Evolutionary conservation across 2,113 vertebrate genomes (phyloP), one percentile per base, ranked within the genome.

Genomic region (Pachypanchax playfairii): DNA sequence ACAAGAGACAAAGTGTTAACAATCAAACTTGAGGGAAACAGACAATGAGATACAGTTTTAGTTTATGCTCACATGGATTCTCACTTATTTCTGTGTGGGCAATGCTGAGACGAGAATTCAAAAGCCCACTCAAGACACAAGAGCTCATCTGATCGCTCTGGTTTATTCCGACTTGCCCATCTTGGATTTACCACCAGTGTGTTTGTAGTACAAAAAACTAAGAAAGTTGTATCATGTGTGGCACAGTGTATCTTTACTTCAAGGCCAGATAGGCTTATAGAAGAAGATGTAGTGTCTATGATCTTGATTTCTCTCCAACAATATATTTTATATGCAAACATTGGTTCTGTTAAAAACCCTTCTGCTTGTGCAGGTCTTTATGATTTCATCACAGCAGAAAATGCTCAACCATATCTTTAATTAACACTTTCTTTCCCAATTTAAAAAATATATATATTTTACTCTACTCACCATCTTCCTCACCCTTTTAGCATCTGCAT

Each of bases 191-290:
- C 35, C 14, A 14, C 35, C n/a, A 36, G 35, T 13, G 35, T 14
- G 35, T 13, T 3, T 8, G 31, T 33, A n/a, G n/a, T n/a, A n/a
- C n/a, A n/a, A n/a, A 3, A 80, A 64, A 85, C 78, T 85, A 70
- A 85, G 60, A 64, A 61, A 51, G 49, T 77, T 79, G 75, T 84
- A 80, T 84, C 69, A 79, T 73, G 70, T 75, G 33, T 47, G 24
- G 63, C 70, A 69, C 70, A 33, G 36, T 60, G 46, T 15, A 44
- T 36, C 60, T 67, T 73, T 70, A 41, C 52, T 76, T 81, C 62
- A 73, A 54, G 43, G 67, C 63, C 63, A 50, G 31, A 22, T 36
- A 59, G 2, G 62, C 33, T 33, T 68, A 73, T 49, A 68, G 35
- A 28, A 70, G 54, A 28, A 52, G 52, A 77, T 52, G 47, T 39